Percentiles rank a stretch among this genome's conserved stretches.
phyloP scores from a whole-genome alignment of 2,888 invertebrate genomes.

The Drosophila macrospina region DNA sequence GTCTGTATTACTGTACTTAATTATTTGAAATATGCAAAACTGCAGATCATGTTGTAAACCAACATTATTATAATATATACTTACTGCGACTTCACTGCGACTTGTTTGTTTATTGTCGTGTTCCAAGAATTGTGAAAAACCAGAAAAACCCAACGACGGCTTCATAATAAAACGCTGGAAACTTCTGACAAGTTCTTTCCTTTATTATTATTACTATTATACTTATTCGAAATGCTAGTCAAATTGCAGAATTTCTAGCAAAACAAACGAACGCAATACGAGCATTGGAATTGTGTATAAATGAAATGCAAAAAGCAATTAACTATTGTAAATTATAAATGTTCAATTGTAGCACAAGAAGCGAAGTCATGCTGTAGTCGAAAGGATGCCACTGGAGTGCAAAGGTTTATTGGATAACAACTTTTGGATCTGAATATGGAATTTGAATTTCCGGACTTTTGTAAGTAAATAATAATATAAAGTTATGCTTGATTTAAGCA shows the following conservation, averaged over 20 bases:
- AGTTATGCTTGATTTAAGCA: background rate
- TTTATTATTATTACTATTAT: background rate
- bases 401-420: conserved; percentile 55
- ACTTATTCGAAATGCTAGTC: conserved; percentile 10
- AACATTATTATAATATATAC: conserved; percentile 4
- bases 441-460: conserved; percentile 84
- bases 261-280: conserved; percentile 17
- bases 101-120: conserved; percentile 38
- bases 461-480: conserved; percentile 67
- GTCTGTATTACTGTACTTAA: conserved; percentile 1
- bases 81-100: background rate
- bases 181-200: background rate
- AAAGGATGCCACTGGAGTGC: conserved; percentile 74
- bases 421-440: conserved; percentile 82
- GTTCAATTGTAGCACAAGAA: conserved; percentile 35
- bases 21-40: conserved; percentile 28
- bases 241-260: conserved; percentile 33
- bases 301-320: conserved; percentile 13
- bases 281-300: conserved; percentile 1
- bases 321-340: conserved; percentile 1
- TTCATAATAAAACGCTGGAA: conserved; percentile 6
- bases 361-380: conserved; percentile 53
- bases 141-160: conserved; percentile 22
- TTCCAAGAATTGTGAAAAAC: conserved; percentile 41
- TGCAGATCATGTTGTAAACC: conserved; percentile 5